These are phyloP conservation scores for Drosophila sechellia DNA, from an alignment of 1,140 invertebrate species.

Conservation along the genomic window DNA sequence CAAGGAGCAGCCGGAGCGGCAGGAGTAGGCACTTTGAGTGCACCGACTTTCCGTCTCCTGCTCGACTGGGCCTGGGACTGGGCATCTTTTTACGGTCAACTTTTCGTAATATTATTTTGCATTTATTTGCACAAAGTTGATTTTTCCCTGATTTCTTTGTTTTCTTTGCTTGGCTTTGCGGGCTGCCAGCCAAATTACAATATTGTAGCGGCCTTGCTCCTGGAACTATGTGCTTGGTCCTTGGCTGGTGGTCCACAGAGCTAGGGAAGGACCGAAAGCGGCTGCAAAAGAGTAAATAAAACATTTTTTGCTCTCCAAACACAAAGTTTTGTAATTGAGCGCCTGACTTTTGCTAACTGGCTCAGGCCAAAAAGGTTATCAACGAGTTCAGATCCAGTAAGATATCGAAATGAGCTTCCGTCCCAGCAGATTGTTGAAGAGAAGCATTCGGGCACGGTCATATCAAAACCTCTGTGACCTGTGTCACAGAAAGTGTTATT, in stretches of 20 bases:
- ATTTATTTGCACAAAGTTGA: constrained; percentile 72
- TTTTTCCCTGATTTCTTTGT: constrained; percentile 52
- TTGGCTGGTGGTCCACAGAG: constrained; percentile 1
- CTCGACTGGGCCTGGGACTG: constrained; percentile 7
- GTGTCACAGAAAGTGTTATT: too few relatives aligned
- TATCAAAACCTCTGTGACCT: too few relatives aligned
- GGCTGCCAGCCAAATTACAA: constrained; percentile 64
- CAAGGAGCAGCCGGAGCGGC: constrained; percentile 6
- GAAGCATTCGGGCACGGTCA: background rate
- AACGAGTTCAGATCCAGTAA: constrained; percentile 30
- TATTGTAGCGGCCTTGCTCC: constrained; percentile 40
- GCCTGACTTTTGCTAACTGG: constrained; percentile 51
- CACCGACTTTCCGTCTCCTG: constrained; percentile 43
- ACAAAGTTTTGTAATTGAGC: constrained; percentile 65
- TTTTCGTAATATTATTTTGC: constrained; percentile 80
- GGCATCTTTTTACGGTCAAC: constrained; percentile 66
- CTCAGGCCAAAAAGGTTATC: constrained; percentile 22
- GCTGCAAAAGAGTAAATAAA: constrained; percentile 62
- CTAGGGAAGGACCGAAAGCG: background rate
- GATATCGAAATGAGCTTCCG: constrained; percentile 2
- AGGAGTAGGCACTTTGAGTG: constrained; percentile 36
- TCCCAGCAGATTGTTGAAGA: background rate
- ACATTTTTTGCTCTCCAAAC: constrained; percentile 31
- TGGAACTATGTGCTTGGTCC: constrained; percentile 5
- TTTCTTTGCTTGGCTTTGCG: constrained; percentile 56